phyloP scores from a whole-genome alignment of 2,888 invertebrate species.

The Chrysopilus asiliformis region DNA sequence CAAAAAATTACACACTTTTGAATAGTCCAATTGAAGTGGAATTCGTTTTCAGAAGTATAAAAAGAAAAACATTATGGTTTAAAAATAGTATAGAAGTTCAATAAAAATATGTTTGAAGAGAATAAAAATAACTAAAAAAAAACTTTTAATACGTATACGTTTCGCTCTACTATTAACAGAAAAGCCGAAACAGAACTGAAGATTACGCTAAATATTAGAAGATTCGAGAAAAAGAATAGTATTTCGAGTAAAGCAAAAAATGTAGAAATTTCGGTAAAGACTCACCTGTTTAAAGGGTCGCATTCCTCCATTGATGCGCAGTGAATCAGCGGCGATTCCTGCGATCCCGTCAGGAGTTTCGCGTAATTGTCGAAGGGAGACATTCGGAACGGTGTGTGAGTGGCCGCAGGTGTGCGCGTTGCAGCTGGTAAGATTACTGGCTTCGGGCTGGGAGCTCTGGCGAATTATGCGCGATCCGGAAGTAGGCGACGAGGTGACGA shows the following conservation, averaged over 20 bases:
- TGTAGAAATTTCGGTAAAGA: slow-evolving; percentile 13
- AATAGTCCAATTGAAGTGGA: too few relatives aligned
- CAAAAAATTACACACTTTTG: too few relatives aligned
- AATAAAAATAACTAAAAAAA: too few relatives aligned
- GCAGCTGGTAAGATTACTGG: slow-evolving; percentile 39
- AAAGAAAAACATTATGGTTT: too few relatives aligned
- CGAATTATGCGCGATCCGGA: slow-evolving; percentile 68
- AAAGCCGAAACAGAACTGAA: slow-evolving; percentile 1
- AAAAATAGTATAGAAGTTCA: too few relatives aligned
- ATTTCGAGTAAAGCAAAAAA: too few relatives aligned
- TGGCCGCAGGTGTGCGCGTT: slow-evolving; percentile 49
- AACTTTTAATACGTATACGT: too few relatives aligned
- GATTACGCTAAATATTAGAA: slow-evolving; percentile 1
- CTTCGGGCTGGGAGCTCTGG: slow-evolving; percentile 39
- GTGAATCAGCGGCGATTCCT: slow-evolving; percentile 89
- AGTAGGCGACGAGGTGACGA: slow-evolving; percentile 52
- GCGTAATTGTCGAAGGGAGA: slow-evolving; percentile 72
- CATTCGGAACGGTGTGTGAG: slow-evolving; percentile 58
- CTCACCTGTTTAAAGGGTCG: slow-evolving; percentile 89
- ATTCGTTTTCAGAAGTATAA: too few relatives aligned
- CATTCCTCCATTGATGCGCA: slow-evolving; percentile 93
- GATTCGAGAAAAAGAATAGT: too few relatives aligned
- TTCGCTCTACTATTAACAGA: too few relatives aligned
- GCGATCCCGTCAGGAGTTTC: slow-evolving; percentile 79
- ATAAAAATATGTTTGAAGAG: too few relatives aligned